These are phyloP conservation scores for Mobula hypostoma DNA, from an alignment of 2,113 vertebrate species.

Conservation along the genomic window DNA sequence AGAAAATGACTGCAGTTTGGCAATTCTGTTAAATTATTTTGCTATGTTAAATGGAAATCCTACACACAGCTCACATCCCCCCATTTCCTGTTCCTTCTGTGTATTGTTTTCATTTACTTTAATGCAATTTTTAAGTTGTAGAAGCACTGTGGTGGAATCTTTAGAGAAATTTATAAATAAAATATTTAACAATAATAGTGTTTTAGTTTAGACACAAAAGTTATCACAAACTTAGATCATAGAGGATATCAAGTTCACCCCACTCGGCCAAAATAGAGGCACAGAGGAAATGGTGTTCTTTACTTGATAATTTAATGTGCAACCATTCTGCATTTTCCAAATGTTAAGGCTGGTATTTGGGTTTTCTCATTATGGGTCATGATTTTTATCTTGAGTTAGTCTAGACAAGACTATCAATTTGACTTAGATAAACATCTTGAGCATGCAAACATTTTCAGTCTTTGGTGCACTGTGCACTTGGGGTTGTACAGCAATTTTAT, in stretches of 20 bases:
- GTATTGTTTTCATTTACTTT: too few relatives aligned
- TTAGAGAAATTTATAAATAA: not conserved
- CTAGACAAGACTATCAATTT: not conserved
- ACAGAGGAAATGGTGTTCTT: not conserved
- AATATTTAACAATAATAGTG: not conserved
- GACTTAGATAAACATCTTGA: not conserved
- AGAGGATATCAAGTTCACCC: not conserved
- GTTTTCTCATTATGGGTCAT: not conserved
- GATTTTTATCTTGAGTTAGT: not conserved
- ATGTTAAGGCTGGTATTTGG: not conserved
- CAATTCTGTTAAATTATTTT: too few relatives aligned
- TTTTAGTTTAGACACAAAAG: not conserved
- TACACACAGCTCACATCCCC: too few relatives aligned
- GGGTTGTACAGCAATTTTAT: not conserved
- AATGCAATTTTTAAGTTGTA: too few relatives aligned
- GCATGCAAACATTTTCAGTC: not conserved
- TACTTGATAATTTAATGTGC: not conserved
- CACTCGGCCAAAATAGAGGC: not conserved
- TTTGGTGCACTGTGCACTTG: not conserved
- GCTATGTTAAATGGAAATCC: too few relatives aligned
- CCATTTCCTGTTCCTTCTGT: too few relatives aligned
- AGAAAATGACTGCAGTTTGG: too few relatives aligned
- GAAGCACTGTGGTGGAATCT: too few relatives aligned
- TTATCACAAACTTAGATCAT: not conserved
- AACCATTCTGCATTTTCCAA: not conserved